Evolutionary conservation across 1,140 invertebrate species (phyloP).

Genomic region (Hypothenemus hampei): DNA sequence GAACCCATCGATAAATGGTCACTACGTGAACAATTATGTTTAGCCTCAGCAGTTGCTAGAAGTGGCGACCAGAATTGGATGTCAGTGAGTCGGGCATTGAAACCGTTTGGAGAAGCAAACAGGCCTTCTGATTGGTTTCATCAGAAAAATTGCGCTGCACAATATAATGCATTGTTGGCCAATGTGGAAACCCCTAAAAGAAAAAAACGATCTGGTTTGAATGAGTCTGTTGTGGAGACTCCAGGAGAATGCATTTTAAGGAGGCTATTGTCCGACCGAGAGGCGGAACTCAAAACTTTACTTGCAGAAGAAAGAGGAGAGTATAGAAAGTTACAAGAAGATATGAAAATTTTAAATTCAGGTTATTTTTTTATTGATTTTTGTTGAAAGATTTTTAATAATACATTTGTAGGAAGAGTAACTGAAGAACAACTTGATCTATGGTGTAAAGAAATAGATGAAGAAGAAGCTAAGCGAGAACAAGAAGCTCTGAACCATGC

Average conservation of each 20-base stretch:
- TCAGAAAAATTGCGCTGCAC: slow-evolving; percentile 84
- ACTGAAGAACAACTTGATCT: slow-evolving; percentile 65
- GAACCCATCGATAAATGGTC: slow-evolving; percentile 78
- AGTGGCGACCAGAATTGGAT: slow-evolving; percentile 95
- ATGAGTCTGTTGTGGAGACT: slow-evolving; percentile 57
- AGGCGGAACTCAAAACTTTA: slow-evolving; percentile 69
- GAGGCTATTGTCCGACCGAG: slow-evolving; percentile 70
- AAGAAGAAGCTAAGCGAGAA: slow-evolving; percentile 63
- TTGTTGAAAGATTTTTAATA: slow-evolving; percentile 3
- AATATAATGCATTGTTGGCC: slow-evolving; percentile 80
- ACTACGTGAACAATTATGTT: slow-evolving; percentile 72
- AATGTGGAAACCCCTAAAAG: slow-evolving; percentile 82
- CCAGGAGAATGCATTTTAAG: slow-evolving; percentile 76
- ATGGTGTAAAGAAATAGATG: slow-evolving; percentile 68
- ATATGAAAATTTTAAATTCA: slow-evolving; percentile 54
- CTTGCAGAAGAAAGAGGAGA: slow-evolving; percentile 64
- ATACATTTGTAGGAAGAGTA: slow-evolving; percentile 43
- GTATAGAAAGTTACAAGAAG: slow-evolving; percentile 65
- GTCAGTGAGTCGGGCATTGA: slow-evolving; percentile 75
- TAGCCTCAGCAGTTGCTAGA: slow-evolving; percentile 80
- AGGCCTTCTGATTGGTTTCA: slow-evolving; percentile 86
- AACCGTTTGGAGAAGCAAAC: slow-evolving; percentile 66
- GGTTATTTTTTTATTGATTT: slow-evolving; percentile 28
- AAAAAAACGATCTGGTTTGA: slow-evolving; percentile 68
- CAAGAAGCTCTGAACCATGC: slow-evolving; percentile 58